These are phyloP conservation scores for Drosophila atroscutellata DNA, from an alignment of 2,888 invertebrate species.

Conservation along the genomic window DNA sequence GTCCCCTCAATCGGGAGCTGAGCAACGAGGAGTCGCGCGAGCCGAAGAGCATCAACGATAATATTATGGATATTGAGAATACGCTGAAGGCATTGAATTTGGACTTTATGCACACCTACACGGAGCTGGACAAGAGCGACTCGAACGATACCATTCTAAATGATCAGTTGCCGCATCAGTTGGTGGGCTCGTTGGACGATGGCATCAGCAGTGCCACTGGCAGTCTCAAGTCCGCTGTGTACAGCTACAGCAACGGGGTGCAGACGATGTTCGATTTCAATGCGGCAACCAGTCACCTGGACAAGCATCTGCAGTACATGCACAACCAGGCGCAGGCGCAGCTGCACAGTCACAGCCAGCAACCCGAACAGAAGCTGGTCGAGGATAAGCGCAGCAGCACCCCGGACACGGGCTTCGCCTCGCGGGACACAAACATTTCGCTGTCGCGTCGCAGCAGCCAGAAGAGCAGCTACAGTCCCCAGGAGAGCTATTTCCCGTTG, in stretches of 20 bases:
- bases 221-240: slow-evolving; percentile 82
- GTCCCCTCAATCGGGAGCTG: slow-evolving; percentile 85
- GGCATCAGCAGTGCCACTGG: slow-evolving; percentile 83
- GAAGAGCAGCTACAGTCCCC: slow-evolving; percentile 85
- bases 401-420: slow-evolving; percentile 85
- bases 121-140: slow-evolving; percentile 85
- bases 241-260: slow-evolving; percentile 82
- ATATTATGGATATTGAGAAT: slow-evolving; percentile 85
- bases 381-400: slow-evolving; percentile 85
- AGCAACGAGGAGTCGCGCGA: slow-evolving; percentile 44
- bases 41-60: slow-evolving; percentile 83
- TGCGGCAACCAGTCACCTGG: slow-evolving; percentile 83
- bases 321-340: slow-evolving; percentile 75
- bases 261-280: slow-evolving; percentile 83
- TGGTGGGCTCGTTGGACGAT: slow-evolving; percentile 82
- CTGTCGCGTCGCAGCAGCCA: slow-evolving; percentile 85
- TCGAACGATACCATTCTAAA: slow-evolving; percentile 85
- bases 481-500: slow-evolving; percentile 80
- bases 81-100: slow-evolving; percentile 85
- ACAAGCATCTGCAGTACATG: slow-evolving; percentile 84
- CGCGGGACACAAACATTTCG: slow-evolving; percentile 84
- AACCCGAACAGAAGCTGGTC: slow-evolving; percentile 72
- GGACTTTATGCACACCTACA: slow-evolving; percentile 85
- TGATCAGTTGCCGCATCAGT: slow-evolving; percentile 79
- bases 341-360: slow-evolving; percentile 47